Conservation (phyloP, 2,888 invertebrate species). For the Hypomecis atomaria region DNA sequence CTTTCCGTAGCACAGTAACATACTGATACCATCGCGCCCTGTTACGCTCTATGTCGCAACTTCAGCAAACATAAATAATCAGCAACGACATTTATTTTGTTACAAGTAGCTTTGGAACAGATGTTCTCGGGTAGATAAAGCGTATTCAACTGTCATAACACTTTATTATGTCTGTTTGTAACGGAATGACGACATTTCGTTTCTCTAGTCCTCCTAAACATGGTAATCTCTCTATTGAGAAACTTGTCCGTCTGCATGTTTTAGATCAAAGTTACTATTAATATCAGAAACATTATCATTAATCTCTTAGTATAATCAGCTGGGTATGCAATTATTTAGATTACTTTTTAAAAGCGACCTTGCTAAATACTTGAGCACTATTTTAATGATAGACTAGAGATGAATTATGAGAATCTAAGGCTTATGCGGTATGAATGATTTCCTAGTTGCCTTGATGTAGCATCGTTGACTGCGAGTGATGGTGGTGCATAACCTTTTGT, state of each 20-base stretch:
- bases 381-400: slow-evolving; percentile 37
- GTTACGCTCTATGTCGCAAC: slow-evolving; percentile 64
- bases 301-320: slow-evolving; percentile 39
- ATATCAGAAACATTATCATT: slow-evolving; percentile 37
- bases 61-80: slow-evolving; percentile 61
- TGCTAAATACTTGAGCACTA: slow-evolving; percentile 35
- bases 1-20: slow-evolving; percentile 71
- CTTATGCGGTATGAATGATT: not conserved
- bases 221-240: slow-evolving; percentile 38
- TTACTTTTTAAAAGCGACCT: slow-evolving; percentile 37
- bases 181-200: slow-evolving; percentile 53
- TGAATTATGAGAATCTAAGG: slow-evolving; percentile 16
- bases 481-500: slow-evolving; percentile 47
- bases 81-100: slow-evolving; percentile 69
- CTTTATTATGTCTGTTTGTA: slow-evolving; percentile 54
- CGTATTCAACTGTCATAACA: slow-evolving; percentile 62
- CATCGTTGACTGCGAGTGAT: slow-evolving; percentile 54
- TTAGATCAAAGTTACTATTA: slow-evolving; percentile 35
- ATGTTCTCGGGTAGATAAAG: slow-evolving; percentile 69
- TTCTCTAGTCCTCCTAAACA: slow-evolving; percentile 43
- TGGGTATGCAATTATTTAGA: slow-evolving; percentile 42
- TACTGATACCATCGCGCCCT: slow-evolving; percentile 58
- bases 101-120: slow-evolving; percentile 64
- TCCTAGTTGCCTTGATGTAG: not conserved
- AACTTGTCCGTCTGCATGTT: slow-evolving; percentile 30